phyloP scores from a whole-genome alignment of 2,113 vertebrate genomes.

The Chionomys nivalis region DNA sequence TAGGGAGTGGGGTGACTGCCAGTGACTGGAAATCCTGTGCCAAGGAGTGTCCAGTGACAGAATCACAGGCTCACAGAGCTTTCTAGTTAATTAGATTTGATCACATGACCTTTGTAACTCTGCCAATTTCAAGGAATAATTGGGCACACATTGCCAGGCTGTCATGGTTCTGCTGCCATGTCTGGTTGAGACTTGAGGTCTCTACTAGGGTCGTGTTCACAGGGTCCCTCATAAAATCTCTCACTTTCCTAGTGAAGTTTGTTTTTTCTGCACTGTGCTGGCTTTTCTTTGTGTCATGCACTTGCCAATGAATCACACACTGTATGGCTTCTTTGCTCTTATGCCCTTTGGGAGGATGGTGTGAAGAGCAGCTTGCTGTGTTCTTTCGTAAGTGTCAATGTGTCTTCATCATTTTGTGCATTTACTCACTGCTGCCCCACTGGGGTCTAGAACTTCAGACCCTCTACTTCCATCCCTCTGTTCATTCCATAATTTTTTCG shows the following conservation, averaged over 20 bases:
- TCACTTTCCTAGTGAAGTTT: not conserved
- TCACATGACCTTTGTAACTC: constrained; percentile 46
- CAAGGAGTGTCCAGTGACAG: not conserved
- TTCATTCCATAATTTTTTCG: not conserved
- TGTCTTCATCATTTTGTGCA: not conserved
- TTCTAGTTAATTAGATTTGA: constrained; percentile 67
- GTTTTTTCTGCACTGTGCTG: not conserved
- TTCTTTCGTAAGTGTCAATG: not conserved
- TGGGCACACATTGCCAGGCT: not conserved
- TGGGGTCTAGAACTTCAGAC: not conserved
- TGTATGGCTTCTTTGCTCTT: not conserved
- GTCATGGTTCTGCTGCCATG: not conserved
- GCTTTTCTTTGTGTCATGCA: not conserved
- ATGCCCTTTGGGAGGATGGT: not conserved
- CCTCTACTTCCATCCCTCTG: fast-evolving
- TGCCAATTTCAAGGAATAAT: constrained; percentile 61
- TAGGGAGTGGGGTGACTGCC: not conserved
- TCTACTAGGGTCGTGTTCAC: not conserved
- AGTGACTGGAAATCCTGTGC: not conserved
- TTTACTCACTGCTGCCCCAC: not conserved
- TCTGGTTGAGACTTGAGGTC: constrained; percentile 3
- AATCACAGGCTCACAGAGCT: not conserved
- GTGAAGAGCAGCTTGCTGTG: not conserved
- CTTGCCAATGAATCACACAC: not conserved
- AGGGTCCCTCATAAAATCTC: not conserved